phyloP scores from a whole-genome alignment of 2,888 invertebrate genomes.

The Drosophila eohydei region DNA sequence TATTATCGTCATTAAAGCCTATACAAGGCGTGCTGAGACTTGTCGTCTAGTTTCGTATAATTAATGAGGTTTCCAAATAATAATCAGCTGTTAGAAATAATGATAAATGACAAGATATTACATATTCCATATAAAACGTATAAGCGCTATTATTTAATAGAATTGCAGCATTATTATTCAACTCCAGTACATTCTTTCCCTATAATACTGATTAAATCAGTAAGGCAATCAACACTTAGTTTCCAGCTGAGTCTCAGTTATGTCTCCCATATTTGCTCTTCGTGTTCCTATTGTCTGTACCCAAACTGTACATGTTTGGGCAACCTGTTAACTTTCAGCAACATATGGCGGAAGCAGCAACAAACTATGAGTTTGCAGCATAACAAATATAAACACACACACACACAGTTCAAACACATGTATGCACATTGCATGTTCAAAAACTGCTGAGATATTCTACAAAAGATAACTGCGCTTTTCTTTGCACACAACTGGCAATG shows the following conservation, averaged over 20 bases:
- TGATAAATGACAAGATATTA: background rate
- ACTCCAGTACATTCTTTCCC: background rate
- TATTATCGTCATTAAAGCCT: conserved; percentile 59
- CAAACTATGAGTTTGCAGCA: conserved; percentile 4
- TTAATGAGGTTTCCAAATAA: conserved; percentile 53
- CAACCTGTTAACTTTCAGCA: conserved; percentile 65
- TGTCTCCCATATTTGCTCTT: background rate
- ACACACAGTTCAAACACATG: background rate
- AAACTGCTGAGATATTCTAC: conserved; percentile 57
- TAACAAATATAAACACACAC: conserved; percentile 5
- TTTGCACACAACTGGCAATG: conserved; percentile 51
- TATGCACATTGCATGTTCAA: conserved; percentile 28
- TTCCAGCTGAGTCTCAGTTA: background rate
- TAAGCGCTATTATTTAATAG: background rate
- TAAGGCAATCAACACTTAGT: background rate
- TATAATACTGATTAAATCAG: background rate
- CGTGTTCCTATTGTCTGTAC: background rate
- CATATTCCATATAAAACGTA: background rate
- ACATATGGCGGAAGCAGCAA: conserved; percentile 31
- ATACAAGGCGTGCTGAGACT: conserved; percentile 49
- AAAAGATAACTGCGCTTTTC: conserved; percentile 76
- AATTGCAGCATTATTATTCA: background rate
- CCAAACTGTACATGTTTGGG: conserved; percentile 19
- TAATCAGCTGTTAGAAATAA: conserved; percentile 16
- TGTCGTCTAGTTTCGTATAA: conserved; percentile 63